Evolutionary conservation across 2,113 vertebrate genomes (phyloP), one percentile per base, ranked within the genome.

Genomic region (Puma concolor): DNA sequence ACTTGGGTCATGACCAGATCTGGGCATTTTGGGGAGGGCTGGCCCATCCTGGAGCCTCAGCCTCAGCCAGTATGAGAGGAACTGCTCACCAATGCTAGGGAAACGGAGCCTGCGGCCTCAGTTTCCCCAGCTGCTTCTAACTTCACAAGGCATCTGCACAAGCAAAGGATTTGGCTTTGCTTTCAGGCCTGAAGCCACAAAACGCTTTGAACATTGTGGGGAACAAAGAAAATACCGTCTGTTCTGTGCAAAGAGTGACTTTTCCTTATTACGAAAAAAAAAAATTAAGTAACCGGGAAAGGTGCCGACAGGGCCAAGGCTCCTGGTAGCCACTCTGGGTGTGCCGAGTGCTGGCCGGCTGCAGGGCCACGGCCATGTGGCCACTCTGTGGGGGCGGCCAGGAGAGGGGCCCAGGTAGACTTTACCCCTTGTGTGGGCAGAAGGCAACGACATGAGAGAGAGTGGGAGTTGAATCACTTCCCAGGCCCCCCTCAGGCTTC

Each of bases 211-310:
- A 69, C 80, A 74, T 66, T 92, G 74, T 44, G 44, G 41, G 63
- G 97, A 95, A 96, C 95, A 94, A 89, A 94, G 96, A 90, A 74
- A 96, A 98, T 81, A 95, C 97, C 87, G 87, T 96, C 98, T 98
- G 98, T 95, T 98, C 94, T 57, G 48, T 95, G 89, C 94, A 90
- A 16, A 93, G 52, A 91, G 76, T 94, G 94, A 96, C 94, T 97
- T 98, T 92, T 95, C 63, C 89, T 95, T 92, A 91, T 89, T 89
- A 95, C 19, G 21, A 94, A 96, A 50, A 41, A 94, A 67, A 88
- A 88, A 74, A 74, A 79, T 33, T 19, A 86, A 67, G 63, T 60
- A 79, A 82, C 89, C 79, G 81, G 67, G 69, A 72, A 77, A 84
- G 69, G 57, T 77, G 74, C 85, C 4, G 4, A 74, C 54, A 74